These are phyloP conservation scores for Fragum sueziense DNA, from an alignment of 2,888 invertebrate genomes.

Conservation along the genomic window DNA sequence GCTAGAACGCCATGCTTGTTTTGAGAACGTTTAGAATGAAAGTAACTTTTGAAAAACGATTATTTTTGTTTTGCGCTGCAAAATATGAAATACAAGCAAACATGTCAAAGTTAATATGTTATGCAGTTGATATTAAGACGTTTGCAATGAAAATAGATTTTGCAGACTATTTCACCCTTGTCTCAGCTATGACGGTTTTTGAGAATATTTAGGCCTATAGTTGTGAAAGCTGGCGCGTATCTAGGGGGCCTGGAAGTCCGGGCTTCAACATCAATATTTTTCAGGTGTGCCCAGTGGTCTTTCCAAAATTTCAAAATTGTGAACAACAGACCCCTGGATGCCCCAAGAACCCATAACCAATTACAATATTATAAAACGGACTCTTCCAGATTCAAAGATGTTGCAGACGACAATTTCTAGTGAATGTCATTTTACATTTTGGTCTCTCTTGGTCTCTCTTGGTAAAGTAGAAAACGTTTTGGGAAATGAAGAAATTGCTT, in stretches of 20 bases:
- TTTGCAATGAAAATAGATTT: constrained; percentile 36
- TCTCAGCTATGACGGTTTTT: not conserved
- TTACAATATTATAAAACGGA: too few species aligned
- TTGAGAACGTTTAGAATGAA: constrained; percentile 21
- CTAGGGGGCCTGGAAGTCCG: not conserved
- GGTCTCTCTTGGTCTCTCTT: too few species aligned
- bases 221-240: not conserved
- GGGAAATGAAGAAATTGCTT: too few species aligned
- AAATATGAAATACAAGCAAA: constrained; percentile 24
- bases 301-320: too few species aligned
- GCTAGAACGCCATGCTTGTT: constrained; percentile 15
- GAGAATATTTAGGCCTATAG: not conserved
- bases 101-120: constrained; percentile 17
- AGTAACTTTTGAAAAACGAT: constrained; percentile 11
- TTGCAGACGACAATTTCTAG: too few species aligned
- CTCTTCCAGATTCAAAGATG: too few species aligned
- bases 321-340: too few species aligned
- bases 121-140: constrained; percentile 11
- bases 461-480: too few species aligned
- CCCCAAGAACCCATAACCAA: too few species aligned
- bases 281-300: too few species aligned
- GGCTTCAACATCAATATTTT: too few species aligned
- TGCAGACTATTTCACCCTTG: not conserved
- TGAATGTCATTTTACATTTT: too few species aligned
- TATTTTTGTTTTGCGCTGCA: constrained; percentile 26